Evolutionary conservation across 2,888 invertebrate genomes (phyloP), one percentile per base, ranked within the genome.

Genomic region (Orthosia cruda): DNA sequence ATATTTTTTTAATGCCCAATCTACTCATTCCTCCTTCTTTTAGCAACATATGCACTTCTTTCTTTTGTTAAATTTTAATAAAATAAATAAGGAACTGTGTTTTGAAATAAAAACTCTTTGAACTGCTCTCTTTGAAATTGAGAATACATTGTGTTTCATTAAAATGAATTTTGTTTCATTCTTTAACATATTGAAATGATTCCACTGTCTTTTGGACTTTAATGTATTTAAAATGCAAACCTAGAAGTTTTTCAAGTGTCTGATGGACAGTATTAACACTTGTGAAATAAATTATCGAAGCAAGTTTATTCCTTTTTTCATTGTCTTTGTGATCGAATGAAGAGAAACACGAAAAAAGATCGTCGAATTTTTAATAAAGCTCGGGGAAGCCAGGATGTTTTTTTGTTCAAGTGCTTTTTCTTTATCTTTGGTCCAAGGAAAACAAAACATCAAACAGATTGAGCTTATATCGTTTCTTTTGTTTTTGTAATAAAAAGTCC

Each of bases 311-410:
- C 26, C 57, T 76, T 76, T 78, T 68, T 76, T 45, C 7, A 47
- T 62, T 61, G 74, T 65, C 77, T 74, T 81, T 81, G 72, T 80
- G 52, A 74, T 81, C 64, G 59, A 74, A 80, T 65, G 50, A 55
- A 77, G 59, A 55, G 59, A 64, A 65, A 65, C 49, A 65, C 49
- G 64, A 55, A 47, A 64, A 45, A 55, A 74, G 64, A 55, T 61
- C 74, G 64, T 65, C 81, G 74, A 74, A 66, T 63, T 78, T 74
- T 81, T 75, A 58, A 78, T 76, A 81, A 78, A 81, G 66, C 76
- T 63, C 32, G 77, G 57, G 62, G 47, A 81, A 32, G 72, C 40
- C 59, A 55, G 26, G 23, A 16, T 40, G 49, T 63, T 23, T 73
- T 77, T 66, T 81, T 20, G 9, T 81, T 61, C 57, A 81, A 66